Percentiles rank a stretch among this genome's conserved stretches.
phyloP scores from a whole-genome alignment of 1,140 invertebrate genomes.

The Drosophila sp. region DNA sequence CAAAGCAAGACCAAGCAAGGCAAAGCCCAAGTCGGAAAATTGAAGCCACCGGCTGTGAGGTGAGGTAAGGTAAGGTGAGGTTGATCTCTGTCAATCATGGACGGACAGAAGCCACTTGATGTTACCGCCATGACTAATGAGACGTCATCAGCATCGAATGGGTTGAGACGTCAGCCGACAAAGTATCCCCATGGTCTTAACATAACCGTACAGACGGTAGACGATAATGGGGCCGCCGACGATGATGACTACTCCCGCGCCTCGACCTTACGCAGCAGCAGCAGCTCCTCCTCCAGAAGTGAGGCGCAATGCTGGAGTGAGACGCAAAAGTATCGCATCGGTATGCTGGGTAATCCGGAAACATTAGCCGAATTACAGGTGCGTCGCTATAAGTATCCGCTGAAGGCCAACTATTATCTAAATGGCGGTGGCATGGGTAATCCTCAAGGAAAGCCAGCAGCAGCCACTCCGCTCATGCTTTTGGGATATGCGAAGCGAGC shows the following conservation, averaged over 20 bases:
- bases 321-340: conserved; percentile 71
- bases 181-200: conserved; percentile 78
- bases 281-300: conserved; percentile 38
- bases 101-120: conserved; percentile 56
- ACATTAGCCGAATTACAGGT: conserved; percentile 75
- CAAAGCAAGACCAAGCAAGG: not conserved
- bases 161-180: conserved; percentile 69
- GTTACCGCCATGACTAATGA: conserved; percentile 51
- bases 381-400: conserved; percentile 75
- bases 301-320: conserved; percentile 62
- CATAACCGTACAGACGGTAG: conserved; percentile 71
- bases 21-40: not conserved
- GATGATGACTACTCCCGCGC: conserved; percentile 63
- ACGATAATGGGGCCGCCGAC: conserved; percentile 27
- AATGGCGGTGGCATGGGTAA: conserved; percentile 39
- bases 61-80: conserved; percentile 40
- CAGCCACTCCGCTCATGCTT: conserved; percentile 48
- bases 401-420: conserved; percentile 77
- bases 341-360: conserved; percentile 69
- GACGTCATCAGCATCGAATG: conserved; percentile 32
- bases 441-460: conserved; percentile 38
- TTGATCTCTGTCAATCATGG: conserved; percentile 50
- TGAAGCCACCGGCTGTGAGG: conserved; percentile 5
- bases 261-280: conserved; percentile 56
- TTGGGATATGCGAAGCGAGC: conserved; percentile 62